These are phyloP conservation scores for Idaea aversata DNA, from an alignment of 2,888 invertebrate genomes.

Conservation along the genomic window DNA sequence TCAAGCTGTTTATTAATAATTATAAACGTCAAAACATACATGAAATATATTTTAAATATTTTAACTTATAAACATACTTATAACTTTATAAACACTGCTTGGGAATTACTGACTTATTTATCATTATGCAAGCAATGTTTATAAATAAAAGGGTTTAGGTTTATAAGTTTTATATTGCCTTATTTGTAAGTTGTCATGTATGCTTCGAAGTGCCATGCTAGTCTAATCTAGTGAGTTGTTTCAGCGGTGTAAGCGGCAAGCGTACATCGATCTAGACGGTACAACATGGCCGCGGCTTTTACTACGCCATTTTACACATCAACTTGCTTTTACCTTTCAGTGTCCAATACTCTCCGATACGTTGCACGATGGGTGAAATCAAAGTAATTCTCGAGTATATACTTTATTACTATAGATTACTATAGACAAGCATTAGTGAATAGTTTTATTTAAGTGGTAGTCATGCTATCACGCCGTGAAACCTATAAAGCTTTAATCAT, in stretches of 20 bases:
- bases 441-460: conserved; percentile 43
- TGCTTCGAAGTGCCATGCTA: conserved; percentile 25
- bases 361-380: conserved; percentile 73
- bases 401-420: conserved; percentile 70
- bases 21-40: background rate
- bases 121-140: background rate
- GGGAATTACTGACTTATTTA: background rate
- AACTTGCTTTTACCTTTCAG: conserved; percentile 60
- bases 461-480: conserved; percentile 67
- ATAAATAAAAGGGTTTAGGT: background rate
- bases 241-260: conserved; percentile 62
- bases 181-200: conserved; percentile 9
- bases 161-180: background rate
- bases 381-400: conserved; percentile 79
- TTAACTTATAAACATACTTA: too few relatives aligned
- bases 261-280: conserved; percentile 64
- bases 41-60: background rate
- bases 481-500: conserved; percentile 65
- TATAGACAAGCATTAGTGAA: conserved; percentile 66
- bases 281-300: conserved; percentile 58
- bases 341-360: conserved; percentile 65
- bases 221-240: conserved; percentile 10
- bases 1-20: conserved; percentile 1
- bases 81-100: too few relatives aligned
- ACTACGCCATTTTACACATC: conserved; percentile 27